These are phyloP conservation scores for Noturus placidus DNA, from an alignment of 2,113 vertebrate species.

Conservation along the genomic window DNA sequence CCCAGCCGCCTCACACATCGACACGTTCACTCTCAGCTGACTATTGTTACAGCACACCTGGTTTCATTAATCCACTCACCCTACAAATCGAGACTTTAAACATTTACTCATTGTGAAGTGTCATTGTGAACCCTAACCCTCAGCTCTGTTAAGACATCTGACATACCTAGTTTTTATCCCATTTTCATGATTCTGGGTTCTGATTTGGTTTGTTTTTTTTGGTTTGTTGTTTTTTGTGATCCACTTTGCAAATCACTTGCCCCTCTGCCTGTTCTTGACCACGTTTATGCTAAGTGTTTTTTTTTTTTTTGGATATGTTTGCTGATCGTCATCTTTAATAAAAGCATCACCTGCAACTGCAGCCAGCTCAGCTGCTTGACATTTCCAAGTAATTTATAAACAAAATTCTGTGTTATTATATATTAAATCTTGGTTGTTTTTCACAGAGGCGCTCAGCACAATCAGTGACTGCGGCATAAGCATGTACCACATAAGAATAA, in stretches of 20 bases:
- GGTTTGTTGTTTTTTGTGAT: not conserved
- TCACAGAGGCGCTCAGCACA: not conserved
- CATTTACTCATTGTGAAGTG: not conserved
- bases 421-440: not conserved
- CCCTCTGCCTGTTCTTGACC: not conserved
- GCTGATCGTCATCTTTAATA: not conserved
- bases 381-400: not conserved
- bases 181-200: not conserved
- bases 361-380: not conserved
- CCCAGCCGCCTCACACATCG: not conserved
- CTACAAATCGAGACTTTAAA: not conserved
- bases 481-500: not conserved
- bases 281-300: not conserved
- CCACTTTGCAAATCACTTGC: not conserved
- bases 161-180: not conserved
- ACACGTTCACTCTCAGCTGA: not conserved
- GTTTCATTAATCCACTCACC: not conserved
- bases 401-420: not conserved
- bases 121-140: not conserved
- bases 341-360: not conserved
- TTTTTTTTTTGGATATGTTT: not conserved
- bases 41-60: not conserved
- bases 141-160: not conserved
- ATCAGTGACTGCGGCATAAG: not conserved
- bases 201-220: not conserved